These are phyloP conservation scores for Antitype chi DNA, from an alignment of 2,888 invertebrate genomes.

Conservation along the genomic window DNA sequence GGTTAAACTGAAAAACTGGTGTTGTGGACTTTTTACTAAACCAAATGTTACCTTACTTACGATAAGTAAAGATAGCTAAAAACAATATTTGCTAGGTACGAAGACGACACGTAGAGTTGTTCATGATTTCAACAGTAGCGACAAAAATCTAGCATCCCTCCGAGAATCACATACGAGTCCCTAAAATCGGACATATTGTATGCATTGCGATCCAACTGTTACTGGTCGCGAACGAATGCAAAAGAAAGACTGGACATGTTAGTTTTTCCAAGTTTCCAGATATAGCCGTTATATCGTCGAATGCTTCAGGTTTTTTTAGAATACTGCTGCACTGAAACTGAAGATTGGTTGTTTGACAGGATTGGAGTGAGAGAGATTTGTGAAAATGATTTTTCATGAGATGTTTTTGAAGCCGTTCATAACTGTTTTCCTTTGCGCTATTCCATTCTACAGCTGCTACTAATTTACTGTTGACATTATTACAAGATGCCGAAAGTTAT, in stretches of 20 bases:
- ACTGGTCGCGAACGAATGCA: constrained; percentile 56
- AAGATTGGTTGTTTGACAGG: constrained; percentile 7
- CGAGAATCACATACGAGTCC: constrained; percentile 5
- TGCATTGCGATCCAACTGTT: constrained; percentile 61
- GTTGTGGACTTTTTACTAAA: too few relatives aligned
- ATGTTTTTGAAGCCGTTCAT: background rate
- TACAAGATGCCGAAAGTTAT: background rate
- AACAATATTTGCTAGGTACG: too few relatives aligned
- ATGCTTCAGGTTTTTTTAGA: constrained; percentile 29
- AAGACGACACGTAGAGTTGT: too few relatives aligned
- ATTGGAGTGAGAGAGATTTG: background rate
- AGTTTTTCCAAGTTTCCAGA: constrained; percentile 48
- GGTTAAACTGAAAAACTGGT: too few relatives aligned
- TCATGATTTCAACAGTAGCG: background rate
- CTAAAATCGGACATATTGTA: constrained; percentile 49
- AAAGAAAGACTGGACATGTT: constrained; percentile 51
- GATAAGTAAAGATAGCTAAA: too few relatives aligned
- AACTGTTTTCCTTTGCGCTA: background rate
- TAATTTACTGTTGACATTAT: background rate
- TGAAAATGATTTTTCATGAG: background rate
- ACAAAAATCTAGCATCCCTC: background rate
- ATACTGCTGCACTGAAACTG: constrained; percentile 14
- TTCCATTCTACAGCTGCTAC: background rate
- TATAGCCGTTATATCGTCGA: constrained; percentile 30
- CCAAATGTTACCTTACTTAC: background rate